Evolutionary conservation across 2,888 invertebrate genomes (phyloP).

Genomic region (Vandiemenella viatica): DNA sequence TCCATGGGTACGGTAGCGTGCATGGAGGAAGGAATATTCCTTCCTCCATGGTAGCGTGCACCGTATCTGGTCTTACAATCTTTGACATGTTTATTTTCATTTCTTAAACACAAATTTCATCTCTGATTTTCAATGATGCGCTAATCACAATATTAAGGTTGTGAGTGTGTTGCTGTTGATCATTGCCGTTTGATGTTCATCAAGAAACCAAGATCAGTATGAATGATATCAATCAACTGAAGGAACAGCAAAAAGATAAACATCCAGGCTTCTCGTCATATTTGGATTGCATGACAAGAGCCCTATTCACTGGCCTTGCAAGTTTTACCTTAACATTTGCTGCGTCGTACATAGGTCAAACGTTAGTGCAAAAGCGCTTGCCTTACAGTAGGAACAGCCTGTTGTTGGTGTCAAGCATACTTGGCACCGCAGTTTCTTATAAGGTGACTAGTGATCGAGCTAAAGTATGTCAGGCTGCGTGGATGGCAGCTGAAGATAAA

Average conservation of each 20-base stretch:
- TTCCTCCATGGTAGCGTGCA: too few relatives aligned
- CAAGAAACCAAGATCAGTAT: too few relatives aligned
- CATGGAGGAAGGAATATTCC: too few relatives aligned
- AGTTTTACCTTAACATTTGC: conserved; percentile 32
- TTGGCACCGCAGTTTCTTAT: conserved; percentile 26
- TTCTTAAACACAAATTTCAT: too few relatives aligned
- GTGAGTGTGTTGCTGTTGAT: too few relatives aligned
- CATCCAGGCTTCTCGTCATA: conserved; percentile 33
- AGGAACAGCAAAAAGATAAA: conserved; percentile 29
- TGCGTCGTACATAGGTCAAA: conserved; percentile 29
- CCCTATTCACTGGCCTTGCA: conserved; percentile 31
- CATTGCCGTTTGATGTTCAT: too few relatives aligned
- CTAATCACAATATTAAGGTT: too few relatives aligned
- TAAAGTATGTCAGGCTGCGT: conserved; percentile 31
- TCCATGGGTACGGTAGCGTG: too few relatives aligned
- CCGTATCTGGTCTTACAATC: too few relatives aligned
- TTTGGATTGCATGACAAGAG: conserved; percentile 32
- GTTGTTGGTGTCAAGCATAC: conserved; percentile 25
- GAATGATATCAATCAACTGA: conserved; percentile 30
- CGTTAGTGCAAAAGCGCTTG: conserved; percentile 25
- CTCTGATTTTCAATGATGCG: too few relatives aligned
- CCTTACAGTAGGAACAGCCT: conserved; percentile 26
- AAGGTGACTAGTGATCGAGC: conserved; percentile 28
- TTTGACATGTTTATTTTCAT: too few relatives aligned
- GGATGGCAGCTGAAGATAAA: conserved; percentile 32